Evolutionary conservation across 2,888 invertebrate species (phyloP).

Genomic region (Mythimna lalbum): DNA sequence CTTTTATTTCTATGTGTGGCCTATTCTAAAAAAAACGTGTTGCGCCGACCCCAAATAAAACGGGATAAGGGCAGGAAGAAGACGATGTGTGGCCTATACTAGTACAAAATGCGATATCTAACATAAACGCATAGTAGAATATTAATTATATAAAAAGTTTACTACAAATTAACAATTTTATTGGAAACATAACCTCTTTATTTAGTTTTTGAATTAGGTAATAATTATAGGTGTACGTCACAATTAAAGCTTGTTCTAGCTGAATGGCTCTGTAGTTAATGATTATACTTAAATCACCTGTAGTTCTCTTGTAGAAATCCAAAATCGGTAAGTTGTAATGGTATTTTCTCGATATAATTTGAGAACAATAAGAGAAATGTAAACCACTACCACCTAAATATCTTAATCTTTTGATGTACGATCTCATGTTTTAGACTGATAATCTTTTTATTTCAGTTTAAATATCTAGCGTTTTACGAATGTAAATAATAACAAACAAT

Average conservation of each 20-base stretch:
- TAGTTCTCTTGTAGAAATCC: slow-evolving; percentile 79
- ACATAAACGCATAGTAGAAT: neutral
- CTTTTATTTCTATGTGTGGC: neutral
- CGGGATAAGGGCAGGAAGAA: too few species aligned
- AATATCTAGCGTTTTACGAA: slow-evolving; percentile 10
- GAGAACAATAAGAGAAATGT: slow-evolving; percentile 38
- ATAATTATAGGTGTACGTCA: neutral
- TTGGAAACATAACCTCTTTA: slow-evolving; percentile 15
- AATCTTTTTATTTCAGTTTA: neutral
- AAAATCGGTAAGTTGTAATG: slow-evolving; percentile 76
- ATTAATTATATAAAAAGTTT: neutral
- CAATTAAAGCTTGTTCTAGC: neutral
- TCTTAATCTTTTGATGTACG: slow-evolving; percentile 37
- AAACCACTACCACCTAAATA: slow-evolving; percentile 14
- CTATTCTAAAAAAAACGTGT: too few species aligned
- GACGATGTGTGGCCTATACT: neutral
- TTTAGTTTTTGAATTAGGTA: neutral
- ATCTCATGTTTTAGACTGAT: slow-evolving; percentile 39
- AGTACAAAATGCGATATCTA: neutral
- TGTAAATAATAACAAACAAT: slow-evolving; percentile 56
- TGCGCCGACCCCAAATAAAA: too few species aligned
- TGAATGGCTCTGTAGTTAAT: neutral
- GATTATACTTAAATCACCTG: slow-evolving; percentile 70
- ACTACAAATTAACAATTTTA: neutral
- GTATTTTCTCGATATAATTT: slow-evolving; percentile 49